A percentile compares a stretch with the other conserved stretches of the same genome.
Evolutionary conservation across 2,888 invertebrate genomes (phyloP).

Genomic region (Cerastis rubricosa): DNA sequence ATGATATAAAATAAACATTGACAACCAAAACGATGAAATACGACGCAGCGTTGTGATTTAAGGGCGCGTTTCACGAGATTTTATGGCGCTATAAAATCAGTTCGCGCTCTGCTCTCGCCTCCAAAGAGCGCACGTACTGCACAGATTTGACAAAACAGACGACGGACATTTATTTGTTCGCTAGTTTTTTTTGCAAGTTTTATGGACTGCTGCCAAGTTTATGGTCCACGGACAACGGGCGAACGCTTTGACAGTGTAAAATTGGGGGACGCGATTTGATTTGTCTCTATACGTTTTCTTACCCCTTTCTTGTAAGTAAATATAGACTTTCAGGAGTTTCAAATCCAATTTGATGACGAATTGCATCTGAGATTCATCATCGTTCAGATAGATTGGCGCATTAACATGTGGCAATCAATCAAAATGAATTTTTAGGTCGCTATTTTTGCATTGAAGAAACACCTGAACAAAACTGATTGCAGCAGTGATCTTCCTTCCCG

Average conservation of each 20-base stretch:
- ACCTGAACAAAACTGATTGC: not conserved
- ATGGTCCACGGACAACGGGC: constrained; percentile 83
- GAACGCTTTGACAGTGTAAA: constrained; percentile 83
- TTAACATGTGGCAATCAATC: not conserved
- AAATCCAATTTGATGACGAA: constrained; percentile 2
- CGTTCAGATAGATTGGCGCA: not conserved
- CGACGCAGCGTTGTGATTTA: constrained; percentile 89
- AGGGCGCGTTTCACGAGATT: constrained; percentile 90
- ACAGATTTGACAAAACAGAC: constrained; percentile 91
- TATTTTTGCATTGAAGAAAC: not conserved
- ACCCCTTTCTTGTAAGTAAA: constrained; percentile 55
- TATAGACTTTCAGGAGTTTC: constrained; percentile 15
- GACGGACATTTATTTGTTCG: constrained; percentile 88
- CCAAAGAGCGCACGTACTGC: constrained; percentile 84
- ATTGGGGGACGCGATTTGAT: constrained; percentile 77
- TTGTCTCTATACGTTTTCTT: constrained; percentile 72
- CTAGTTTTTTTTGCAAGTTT: constrained; percentile 88
- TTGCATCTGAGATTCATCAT: not conserved
- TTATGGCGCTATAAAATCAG: constrained; percentile 90
- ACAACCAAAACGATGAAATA: constrained; percentile 91
- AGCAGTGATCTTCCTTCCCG: not conserved
- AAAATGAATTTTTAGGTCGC: not conserved
- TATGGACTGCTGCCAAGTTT: constrained; percentile 89
- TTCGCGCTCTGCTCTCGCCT: constrained; percentile 77
- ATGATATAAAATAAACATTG: constrained; percentile 91